Percentiles rank a stretch among this genome's conserved stretches.
Evolutionary conservation across 1,140 invertebrate genomes (phyloP).

Genomic region (Lithobius niger): DNA sequence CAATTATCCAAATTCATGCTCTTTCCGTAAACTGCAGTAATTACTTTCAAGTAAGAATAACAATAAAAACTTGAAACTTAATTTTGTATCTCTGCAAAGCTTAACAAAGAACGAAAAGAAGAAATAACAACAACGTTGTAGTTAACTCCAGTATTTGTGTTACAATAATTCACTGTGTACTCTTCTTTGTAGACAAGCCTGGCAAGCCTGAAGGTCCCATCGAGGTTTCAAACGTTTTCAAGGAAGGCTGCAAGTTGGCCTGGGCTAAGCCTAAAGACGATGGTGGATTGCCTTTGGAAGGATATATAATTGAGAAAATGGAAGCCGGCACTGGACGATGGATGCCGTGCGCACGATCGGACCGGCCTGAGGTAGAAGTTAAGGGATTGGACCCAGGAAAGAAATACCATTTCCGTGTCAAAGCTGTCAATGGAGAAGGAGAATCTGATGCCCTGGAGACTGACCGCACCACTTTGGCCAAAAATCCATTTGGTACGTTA

Average conservation of each 20-base stretch:
- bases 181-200: slow-evolving; percentile 60
- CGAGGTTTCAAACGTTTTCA: slow-evolving; percentile 81
- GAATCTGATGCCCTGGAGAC: slow-evolving; percentile 86
- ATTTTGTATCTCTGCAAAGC: no score
- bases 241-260: slow-evolving; percentile 84
- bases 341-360: slow-evolving; percentile 42
- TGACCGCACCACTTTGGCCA: slow-evolving; percentile 70
- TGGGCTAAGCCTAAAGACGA: slow-evolving; percentile 95
- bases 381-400: slow-evolving; percentile 80
- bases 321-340: slow-evolving; percentile 56
- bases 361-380: slow-evolving; percentile 69
- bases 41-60: no score
- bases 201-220: slow-evolving; percentile 85
- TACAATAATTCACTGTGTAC: slow-evolving; percentile 13
- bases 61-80: no score
- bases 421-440: slow-evolving; percentile 89
- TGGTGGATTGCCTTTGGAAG: slow-evolving; percentile 78
- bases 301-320: slow-evolving; percentile 87
- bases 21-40: no score
- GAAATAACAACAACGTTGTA: no score
- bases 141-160: no score
- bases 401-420: slow-evolving; percentile 89
- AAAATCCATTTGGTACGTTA: slow-evolving; percentile 93
- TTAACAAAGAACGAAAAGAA: no score
- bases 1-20: no score